Percentiles rank a stretch among this genome's conserved stretches.
Conservation (phyloP, 2,888 invertebrate species). For the Thereva unica region DNA sequence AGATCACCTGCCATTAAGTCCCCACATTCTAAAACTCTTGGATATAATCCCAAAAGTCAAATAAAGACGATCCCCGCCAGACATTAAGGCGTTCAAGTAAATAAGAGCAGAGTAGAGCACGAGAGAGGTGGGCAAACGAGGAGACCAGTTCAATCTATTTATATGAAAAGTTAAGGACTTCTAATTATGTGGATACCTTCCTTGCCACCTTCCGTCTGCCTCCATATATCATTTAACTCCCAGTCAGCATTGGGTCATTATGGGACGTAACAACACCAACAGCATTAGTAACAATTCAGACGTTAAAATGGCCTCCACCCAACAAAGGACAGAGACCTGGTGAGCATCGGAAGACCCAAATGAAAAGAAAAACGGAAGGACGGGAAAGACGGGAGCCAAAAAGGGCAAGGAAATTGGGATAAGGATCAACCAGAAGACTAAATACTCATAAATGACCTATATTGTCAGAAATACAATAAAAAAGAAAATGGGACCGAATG, state of each 20-base stretch:
- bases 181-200: conserved; percentile 25
- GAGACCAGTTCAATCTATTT: conserved; percentile 12
- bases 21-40: background rate
- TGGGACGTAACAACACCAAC: conserved; percentile 22
- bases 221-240: conserved; percentile 19
- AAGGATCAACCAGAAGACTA: conserved; percentile 40
- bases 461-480: conserved; percentile 37
- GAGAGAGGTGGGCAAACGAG: too few species aligned
- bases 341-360: conserved; percentile 22
- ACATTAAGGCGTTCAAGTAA: conserved; percentile 14
- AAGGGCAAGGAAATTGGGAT: conserved; percentile 35
- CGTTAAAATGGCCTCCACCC: conserved; percentile 37
- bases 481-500: conserved; percentile 29
- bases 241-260: conserved; percentile 20
- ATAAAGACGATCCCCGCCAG: conserved; percentile 14
- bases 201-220: background rate
- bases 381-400: conserved; percentile 19
- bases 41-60: conserved; percentile 18
- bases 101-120: background rate
- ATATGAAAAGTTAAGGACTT: conserved; percentile 30
- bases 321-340: conserved; percentile 32
- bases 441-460: conserved; percentile 41
- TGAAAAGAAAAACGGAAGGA: conserved; percentile 30
- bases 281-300: conserved; percentile 40
- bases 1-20: background rate